Percentiles rank a stretch among this genome's conserved stretches.
Conservation (phyloP, 2,888 invertebrate species). For the Oithona nana region DNA sequence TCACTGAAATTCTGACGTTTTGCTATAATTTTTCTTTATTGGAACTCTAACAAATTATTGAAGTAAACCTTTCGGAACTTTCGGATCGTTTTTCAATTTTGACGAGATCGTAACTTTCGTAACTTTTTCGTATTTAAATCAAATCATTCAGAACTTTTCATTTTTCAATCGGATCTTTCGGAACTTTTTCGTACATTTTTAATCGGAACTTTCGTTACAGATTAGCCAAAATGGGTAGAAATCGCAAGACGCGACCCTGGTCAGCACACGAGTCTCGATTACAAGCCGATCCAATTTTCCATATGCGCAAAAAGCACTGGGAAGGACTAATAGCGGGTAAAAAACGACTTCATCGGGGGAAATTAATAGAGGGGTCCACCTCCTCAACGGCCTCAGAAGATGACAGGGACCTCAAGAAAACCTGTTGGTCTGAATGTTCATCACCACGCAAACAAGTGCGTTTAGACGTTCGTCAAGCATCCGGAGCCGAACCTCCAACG, state of each 20-base stretch:
- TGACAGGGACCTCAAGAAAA: not conserved
- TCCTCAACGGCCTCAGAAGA: not conserved
- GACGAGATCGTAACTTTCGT: too few relatives aligned
- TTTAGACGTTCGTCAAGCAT: not conserved
- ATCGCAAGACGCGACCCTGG: conserved; percentile 5
- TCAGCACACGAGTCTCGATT: conserved; percentile 5
- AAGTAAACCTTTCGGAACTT: too few relatives aligned
- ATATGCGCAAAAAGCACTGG: conserved; percentile 7
- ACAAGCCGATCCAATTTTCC: conserved; percentile 1
- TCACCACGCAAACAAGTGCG: conserved; percentile 11
- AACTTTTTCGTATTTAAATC: too few relatives aligned
- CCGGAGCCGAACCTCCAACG: not conserved
- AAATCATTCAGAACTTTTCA: too few relatives aligned
- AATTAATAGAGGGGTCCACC: not conserved
- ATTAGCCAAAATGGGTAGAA: conserved; percentile 1
- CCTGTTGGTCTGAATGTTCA: conserved; percentile 6
- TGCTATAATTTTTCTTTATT: too few relatives aligned
- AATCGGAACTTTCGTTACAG: not conserved
- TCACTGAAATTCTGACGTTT: too few relatives aligned
- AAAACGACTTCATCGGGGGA: conserved; percentile 3
- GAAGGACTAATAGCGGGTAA: conserved; percentile 8
- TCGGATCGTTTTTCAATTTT: too few relatives aligned
- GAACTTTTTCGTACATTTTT: too few relatives aligned
- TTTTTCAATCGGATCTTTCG: too few relatives aligned
- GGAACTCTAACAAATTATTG: too few relatives aligned